These are phyloP conservation scores for Babylonia areolata DNA, from an alignment of 1,140 invertebrate genomes.

Conservation along the genomic window DNA sequence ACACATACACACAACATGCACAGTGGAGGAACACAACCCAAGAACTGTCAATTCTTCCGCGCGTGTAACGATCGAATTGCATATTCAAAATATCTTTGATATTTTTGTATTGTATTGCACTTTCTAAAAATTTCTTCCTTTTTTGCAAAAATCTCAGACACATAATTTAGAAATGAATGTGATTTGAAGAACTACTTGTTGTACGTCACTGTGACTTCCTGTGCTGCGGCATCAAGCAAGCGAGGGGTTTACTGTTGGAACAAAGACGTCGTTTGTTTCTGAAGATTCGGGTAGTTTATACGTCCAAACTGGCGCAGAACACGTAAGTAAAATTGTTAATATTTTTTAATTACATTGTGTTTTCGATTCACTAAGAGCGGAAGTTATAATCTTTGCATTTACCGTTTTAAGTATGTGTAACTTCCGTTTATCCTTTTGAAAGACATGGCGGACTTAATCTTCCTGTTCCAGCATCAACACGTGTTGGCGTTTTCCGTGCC, in stretches of 20 bases:
- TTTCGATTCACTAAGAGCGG: slow-evolving; percentile 30
- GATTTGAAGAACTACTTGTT: slow-evolving; percentile 3
- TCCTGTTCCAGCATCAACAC: no score
- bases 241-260: background rate
- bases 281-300: background rate
- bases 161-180: background rate
- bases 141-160: no score
- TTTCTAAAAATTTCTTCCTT: no score
- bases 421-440: slow-evolving; percentile 37
- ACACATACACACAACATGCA: background rate
- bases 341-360: background rate
- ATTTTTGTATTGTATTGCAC: no score
- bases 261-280: slow-evolving; percentile 25
- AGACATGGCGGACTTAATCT: slow-evolving; percentile 31
- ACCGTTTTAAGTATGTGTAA: slow-evolving; percentile 42
- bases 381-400: slow-evolving; percentile 46
- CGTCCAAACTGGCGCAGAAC: slow-evolving; percentile 26
- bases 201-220: slow-evolving; percentile 43
- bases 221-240: background rate
- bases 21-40: background rate
- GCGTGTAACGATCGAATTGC: no score
- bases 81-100: no score
- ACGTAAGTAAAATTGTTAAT: slow-evolving; percentile 7
- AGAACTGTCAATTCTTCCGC: background rate
- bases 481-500: background rate